phyloP scores from a whole-genome alignment of 1,140 invertebrate genomes.

The Psix sp. region DNA sequence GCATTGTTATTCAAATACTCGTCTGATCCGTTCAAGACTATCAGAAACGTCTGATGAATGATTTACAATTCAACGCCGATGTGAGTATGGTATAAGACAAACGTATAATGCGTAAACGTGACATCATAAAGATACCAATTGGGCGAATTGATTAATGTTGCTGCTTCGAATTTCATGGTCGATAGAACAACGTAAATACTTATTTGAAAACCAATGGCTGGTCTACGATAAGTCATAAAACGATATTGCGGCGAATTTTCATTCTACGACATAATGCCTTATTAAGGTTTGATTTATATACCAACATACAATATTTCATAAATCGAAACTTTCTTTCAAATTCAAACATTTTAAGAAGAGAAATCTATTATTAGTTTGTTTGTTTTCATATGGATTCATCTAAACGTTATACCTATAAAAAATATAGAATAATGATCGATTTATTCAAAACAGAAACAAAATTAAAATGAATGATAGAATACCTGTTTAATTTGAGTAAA shows the following conservation, averaged over 20 bases:
- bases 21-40: slow-evolving; percentile 27
- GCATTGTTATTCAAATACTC: slow-evolving; percentile 72
- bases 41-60: slow-evolving; percentile 36
- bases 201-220: slow-evolving; percentile 17
- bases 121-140: slow-evolving; percentile 38
- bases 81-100: slow-evolving; percentile 36
- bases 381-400: too few relatives aligned
- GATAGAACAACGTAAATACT: slow-evolving; percentile 30
- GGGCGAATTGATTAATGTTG: slow-evolving; percentile 26
- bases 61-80: slow-evolving; percentile 40
- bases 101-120: slow-evolving; percentile 35
- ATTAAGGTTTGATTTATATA: too few relatives aligned
- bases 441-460: too few relatives aligned
- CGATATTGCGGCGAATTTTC: slow-evolving; percentile 2
- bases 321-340: too few relatives aligned
- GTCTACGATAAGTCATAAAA: slow-evolving; percentile 2
- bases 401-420: too few relatives aligned
- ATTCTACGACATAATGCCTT: background rate
- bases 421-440: too few relatives aligned
- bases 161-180: slow-evolving; percentile 24
- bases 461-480: too few relatives aligned
- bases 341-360: too few relatives aligned
- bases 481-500: too few relatives aligned
- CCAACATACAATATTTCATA: too few relatives aligned
- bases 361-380: too few relatives aligned